Evolutionary conservation across 2,113 vertebrate genomes (phyloP), one percentile per base, ranked within the genome.

Genomic region (Varanus salvator): DNA sequence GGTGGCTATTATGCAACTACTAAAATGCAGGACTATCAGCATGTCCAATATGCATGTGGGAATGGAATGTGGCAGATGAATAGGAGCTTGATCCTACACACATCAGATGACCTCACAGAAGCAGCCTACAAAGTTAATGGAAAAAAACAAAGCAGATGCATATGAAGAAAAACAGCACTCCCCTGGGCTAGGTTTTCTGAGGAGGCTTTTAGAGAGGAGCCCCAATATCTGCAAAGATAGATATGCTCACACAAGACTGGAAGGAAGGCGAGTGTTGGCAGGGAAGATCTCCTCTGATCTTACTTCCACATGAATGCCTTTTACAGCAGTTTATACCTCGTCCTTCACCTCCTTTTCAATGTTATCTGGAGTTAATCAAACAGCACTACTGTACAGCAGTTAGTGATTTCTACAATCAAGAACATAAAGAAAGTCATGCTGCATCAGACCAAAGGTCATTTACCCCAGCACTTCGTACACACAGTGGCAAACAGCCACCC

Each of bases 1-100:
- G 84, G 38, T 92, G 85, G 57, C 57, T 86, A 52, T 92, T 95
- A 87, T 91, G 93, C 86, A 92, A 92, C 75, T 78, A 57, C 80
- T 94, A 84, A 91, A 90, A 82, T 84, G 74, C 76, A 68, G 69
- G 87, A 75, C 68, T 80, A 71, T 38, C 0, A 3, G 21, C 68
- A 76, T 77, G 27, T 60, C 0, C 8, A 23, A 19, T 84, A 87
- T 87, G 84, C 86, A 72, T 76, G 92, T 0, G 69, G 91, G 89
- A 91, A 91, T 88, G 82, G 87, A 87, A 95, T 87, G 94, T 93
- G 74, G 85, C 31, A 77, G 38, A 83, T 87, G 75, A 84, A 84
- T 48, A 78, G 84, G 84, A 85, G 57, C 84, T 90, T 90, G 15
- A 91, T 95, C 75, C 88, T 91, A 68, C 74, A 91, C 82, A 72